phyloP scores from a whole-genome alignment of 2,113 vertebrate species.

The Puffinus mauretanicus region DNA sequence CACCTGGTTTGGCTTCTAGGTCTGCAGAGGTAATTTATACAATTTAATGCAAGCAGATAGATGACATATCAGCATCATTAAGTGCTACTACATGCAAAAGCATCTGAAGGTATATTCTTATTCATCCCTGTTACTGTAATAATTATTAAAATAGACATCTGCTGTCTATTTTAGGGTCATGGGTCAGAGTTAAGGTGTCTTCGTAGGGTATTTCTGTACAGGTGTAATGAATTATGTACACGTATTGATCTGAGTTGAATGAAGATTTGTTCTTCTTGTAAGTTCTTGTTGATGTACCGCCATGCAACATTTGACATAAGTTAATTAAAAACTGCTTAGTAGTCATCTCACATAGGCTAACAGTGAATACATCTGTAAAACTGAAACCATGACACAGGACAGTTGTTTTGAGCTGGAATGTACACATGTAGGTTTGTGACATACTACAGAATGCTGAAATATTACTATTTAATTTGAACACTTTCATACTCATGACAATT shows the following conservation, averaged over 20 bases:
- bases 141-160: slow-evolving; percentile 47
- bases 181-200: neutral
- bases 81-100: neutral
- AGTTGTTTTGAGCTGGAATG: neutral
- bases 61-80: neutral
- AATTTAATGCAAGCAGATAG: neutral
- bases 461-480: neutral
- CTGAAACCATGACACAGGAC: neutral
- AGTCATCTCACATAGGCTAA: slow-evolving; percentile 13
- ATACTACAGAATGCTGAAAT: neutral
- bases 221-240: slow-evolving; percentile 42
- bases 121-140: neutral
- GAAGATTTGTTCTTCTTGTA: slow-evolving; percentile 44
- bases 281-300: neutral
- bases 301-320: slow-evolving; percentile 5
- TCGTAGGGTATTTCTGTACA: slow-evolving; percentile 2
- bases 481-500: neutral
- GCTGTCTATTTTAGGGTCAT: neutral
- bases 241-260: slow-evolving; percentile 48
- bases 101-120: neutral
- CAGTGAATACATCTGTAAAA: neutral
- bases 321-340: slow-evolving; percentile 51
- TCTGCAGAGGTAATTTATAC: neutral
- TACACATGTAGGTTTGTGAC: neutral
- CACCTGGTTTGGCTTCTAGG: neutral